A percentile compares a stretch with the other conserved stretches of the same genome.
These are phyloP conservation scores for Caenorhabditis sp. DNA, from an alignment of 2,888 invertebrate genomes.

Conservation along the genomic window DNA sequence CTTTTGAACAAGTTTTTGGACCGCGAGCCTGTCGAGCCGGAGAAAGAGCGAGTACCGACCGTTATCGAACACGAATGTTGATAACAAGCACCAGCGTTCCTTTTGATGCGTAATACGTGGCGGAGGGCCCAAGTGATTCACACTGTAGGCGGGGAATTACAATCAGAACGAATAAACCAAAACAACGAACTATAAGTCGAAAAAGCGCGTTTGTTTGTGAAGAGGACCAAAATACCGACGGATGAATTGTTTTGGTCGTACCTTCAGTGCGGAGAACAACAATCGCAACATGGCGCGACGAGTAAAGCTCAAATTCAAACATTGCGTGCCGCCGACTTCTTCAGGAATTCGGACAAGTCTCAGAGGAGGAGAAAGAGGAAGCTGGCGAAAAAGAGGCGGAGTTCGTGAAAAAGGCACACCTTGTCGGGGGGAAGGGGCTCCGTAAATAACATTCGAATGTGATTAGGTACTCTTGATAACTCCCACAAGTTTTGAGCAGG, in stretches of 20 bases:
- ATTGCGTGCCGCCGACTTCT: constrained; percentile 52
- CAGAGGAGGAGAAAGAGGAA: not conserved
- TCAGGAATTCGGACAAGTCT: constrained; percentile 37
- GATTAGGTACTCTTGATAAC: constrained; percentile 2
- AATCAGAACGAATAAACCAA: too few species aligned
- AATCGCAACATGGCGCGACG: constrained; percentile 49
- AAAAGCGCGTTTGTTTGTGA: constrained; percentile 8
- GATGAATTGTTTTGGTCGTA: constrained; percentile 47
- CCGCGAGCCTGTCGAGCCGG: too few species aligned
- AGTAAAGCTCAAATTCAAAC: constrained; percentile 56
- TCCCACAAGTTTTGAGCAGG: constrained; percentile 1
- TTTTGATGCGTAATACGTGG: too few species aligned
- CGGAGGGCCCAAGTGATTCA: too few species aligned
- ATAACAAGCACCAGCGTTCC: too few species aligned
- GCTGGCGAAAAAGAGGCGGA: not conserved
- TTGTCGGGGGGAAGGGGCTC: not conserved
- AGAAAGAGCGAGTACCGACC: too few species aligned
- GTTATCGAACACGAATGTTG: too few species aligned
- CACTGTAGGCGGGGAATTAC: too few species aligned
- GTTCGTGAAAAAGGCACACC: constrained; percentile 4
- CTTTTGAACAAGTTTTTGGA: too few species aligned
- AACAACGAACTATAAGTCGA: too few species aligned
- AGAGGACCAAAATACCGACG: constrained; percentile 30
- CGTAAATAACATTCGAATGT: constrained; percentile 12
- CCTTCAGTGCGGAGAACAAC: constrained; percentile 46